Conservation (phyloP, 92 coral and sea anemone species). For the Phenganax stokvisi region DNA sequence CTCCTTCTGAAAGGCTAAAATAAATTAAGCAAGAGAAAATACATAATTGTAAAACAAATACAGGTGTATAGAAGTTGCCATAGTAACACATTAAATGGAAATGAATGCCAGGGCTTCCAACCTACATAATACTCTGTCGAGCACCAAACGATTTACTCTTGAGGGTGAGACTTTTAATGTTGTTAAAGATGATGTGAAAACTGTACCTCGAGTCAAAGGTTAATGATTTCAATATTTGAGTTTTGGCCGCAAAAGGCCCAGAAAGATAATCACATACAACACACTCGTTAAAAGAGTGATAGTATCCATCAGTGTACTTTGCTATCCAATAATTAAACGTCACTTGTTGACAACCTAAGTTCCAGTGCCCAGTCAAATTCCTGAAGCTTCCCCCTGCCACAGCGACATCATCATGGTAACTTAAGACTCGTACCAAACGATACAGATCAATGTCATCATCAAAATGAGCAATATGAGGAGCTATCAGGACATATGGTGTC, state of each 20-base stretch:
- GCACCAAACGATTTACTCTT: too few species aligned
- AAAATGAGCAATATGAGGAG: slow-evolving; percentile 22
- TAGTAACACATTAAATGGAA: too few species aligned
- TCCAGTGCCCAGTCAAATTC: slow-evolving; percentile 73
- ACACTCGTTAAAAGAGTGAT: slow-evolving; percentile 77
- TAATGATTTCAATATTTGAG: slow-evolving; percentile 52
- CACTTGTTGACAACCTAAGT: slow-evolving; percentile 78
- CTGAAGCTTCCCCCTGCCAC: slow-evolving; percentile 84
- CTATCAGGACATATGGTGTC: slow-evolving; percentile 25
- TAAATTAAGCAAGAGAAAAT: background rate
- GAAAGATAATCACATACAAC: slow-evolving; percentile 72
- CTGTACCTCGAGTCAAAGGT: slow-evolving; percentile 67
- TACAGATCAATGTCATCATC: slow-evolving; percentile 32
- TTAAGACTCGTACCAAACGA: slow-evolving; percentile 57
- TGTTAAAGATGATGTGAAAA: too few species aligned
- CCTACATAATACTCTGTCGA: too few species aligned
- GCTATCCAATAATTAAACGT: slow-evolving; percentile 77
- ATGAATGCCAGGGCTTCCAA: too few species aligned
- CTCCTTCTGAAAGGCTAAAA: slow-evolving; percentile 63
- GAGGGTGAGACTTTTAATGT: too few species aligned
- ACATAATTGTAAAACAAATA: background rate
- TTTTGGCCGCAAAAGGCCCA: slow-evolving; percentile 81
- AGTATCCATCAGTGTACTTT: slow-evolving; percentile 67
- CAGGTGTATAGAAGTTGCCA: too few species aligned
- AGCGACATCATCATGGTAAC: slow-evolving; percentile 55